Base-by-base conservation (phyloP, 2,888 invertebrate genomes). In the Diarsia dahlii region DNA sequence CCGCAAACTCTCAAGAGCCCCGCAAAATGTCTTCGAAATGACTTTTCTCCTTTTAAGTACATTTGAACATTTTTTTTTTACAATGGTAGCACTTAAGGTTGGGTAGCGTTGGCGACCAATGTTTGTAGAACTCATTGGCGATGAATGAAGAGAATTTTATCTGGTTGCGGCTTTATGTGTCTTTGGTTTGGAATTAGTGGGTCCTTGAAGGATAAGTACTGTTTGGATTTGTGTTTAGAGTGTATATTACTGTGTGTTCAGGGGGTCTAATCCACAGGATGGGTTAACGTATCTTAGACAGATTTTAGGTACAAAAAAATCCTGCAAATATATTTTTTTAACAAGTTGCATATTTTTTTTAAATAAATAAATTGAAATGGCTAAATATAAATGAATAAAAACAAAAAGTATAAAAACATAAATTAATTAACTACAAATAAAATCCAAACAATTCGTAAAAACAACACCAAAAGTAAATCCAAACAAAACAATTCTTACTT, bases 1-100 rank as follows among this genome's bases (percentile, higher is more conserved):
- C 90, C 91, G 90, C 91, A 93, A 94, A 94, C 94, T 94, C 95
- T 95, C 89, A 92, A 96, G 93, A 92, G 93, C 92, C 89, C 91
- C 91, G 95, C 95, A 93, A 96, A 96, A 95, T 94, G 93, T 95
- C 95, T 95, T 94, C 92, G 87, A 92, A 95, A 94, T 92, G 93
- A 95, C 93, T 94, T 95, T 93, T 93, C 91, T 90, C 91, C 74
- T 82, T 91, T 91, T 92, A 94, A 95, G 95, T 94, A 94, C 94
- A 91, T 95, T 95, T 93, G 91, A 91, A 93, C 92, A 92, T 95
- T 93, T 90, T 91, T 90, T 91, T 91, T 89, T 92, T 92, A 93
- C 92, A 92, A 90, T 88, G 85, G 86, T 81, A 88, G 91, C 93
- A 93, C 95, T 95, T 92, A 90, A 91, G 89, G 67, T 78, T 82